Conservation (phyloP, 2,888 invertebrate species). For the Napeogenes inachia region DNA sequence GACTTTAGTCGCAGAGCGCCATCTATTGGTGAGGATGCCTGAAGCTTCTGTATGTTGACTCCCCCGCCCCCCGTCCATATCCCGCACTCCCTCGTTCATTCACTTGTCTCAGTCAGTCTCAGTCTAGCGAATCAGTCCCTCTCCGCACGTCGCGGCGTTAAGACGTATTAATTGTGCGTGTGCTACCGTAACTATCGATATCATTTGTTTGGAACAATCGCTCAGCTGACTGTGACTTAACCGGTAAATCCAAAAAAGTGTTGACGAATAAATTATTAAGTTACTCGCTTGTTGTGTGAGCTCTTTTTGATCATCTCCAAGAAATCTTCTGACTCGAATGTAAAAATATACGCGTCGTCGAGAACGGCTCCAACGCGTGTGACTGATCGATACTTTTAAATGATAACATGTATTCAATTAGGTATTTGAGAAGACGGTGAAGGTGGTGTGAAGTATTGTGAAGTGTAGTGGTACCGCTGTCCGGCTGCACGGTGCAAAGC, state of each 20-base stretch:
- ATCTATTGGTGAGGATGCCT: conserved; percentile 47
- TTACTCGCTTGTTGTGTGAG: conserved; percentile 7
- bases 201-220: conserved; percentile 67
- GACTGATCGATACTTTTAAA: conserved; percentile 76
- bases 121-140: conserved; percentile 51
- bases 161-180: conserved; percentile 37
- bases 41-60: conserved; percentile 11
- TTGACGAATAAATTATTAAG: conserved; percentile 5
- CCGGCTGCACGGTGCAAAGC: conserved; percentile 34
- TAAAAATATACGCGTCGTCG: conserved; percentile 73
- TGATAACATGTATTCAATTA: conserved; percentile 76
- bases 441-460: conserved; percentile 47
- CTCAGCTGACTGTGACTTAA: conserved; percentile 69
- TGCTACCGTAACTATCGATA: conserved; percentile 53
- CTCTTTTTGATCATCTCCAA: conserved; percentile 35
- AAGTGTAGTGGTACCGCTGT: conserved; percentile 39
- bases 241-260: conserved; percentile 25
- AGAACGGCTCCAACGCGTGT: conserved; percentile 66
- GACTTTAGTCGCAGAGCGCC: conserved; percentile 41
- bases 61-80: conserved; percentile 32
- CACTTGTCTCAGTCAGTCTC: conserved; percentile 42
- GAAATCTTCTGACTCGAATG: conserved; percentile 65
- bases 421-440: conserved; percentile 65
- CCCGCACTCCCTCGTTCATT: conserved; percentile 49
- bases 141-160: conserved; percentile 46